These are phyloP conservation scores for Syrista parreyssii DNA, from an alignment of 2,888 invertebrate species.

Conservation along the genomic window DNA sequence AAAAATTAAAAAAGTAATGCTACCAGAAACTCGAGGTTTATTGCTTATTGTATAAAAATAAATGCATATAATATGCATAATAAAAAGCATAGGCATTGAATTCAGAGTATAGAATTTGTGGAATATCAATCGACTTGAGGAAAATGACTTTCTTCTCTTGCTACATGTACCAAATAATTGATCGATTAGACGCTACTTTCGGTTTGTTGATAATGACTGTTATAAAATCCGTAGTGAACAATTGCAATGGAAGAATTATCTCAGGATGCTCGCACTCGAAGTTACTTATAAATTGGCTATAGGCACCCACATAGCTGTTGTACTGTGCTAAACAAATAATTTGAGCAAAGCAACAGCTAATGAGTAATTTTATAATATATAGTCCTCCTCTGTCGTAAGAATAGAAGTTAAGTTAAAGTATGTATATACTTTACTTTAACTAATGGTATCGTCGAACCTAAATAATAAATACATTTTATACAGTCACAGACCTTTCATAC, in stretches of 20 bases:
- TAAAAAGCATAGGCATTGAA: background rate
- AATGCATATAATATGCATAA: background rate
- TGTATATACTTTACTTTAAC: too few species aligned
- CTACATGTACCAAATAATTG: background rate
- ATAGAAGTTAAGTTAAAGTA: slow-evolving; percentile 61
- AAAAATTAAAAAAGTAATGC: background rate
- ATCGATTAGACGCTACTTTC: background rate
- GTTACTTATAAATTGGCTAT: slow-evolving; percentile 45
- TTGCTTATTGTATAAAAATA: background rate
- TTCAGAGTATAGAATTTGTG: background rate
- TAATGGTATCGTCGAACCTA: slow-evolving; percentile 63
- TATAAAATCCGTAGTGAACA: background rate
- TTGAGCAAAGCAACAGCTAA: slow-evolving; percentile 30
- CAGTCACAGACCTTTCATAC: slow-evolving; percentile 62
- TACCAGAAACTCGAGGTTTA: background rate
- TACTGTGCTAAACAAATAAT: slow-evolving; percentile 27
- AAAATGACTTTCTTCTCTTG: background rate
- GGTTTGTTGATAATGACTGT: background rate
- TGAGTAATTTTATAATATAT: slow-evolving; percentile 38
- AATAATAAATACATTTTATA: slow-evolving; percentile 66
- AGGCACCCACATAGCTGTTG: slow-evolving; percentile 41
- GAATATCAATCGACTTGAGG: too few species aligned
- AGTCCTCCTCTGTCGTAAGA: slow-evolving; percentile 54
- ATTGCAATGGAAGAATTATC: background rate
- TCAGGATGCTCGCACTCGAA: background rate